Evolutionary conservation across 2,888 invertebrate genomes (phyloP).

Genomic region (Eupithecia abbreviata): DNA sequence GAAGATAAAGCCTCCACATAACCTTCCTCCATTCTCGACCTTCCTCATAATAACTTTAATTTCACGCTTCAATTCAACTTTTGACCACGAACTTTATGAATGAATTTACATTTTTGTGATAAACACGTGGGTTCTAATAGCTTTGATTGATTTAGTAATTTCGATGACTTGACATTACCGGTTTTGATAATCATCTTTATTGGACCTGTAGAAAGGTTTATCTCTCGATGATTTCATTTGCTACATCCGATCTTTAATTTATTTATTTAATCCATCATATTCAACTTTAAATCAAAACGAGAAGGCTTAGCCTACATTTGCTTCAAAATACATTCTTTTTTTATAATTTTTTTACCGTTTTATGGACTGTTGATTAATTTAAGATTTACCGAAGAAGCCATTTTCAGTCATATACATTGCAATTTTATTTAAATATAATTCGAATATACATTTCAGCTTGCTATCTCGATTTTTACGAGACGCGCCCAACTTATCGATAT

Average conservation of each 20-base stretch:
- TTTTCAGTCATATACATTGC: constrained; percentile 15
- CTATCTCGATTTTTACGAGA: constrained; percentile 31
- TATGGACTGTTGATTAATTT: constrained; percentile 18
- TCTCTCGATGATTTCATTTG: constrained; percentile 39
- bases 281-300: background rate
- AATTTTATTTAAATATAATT: constrained; percentile 31
- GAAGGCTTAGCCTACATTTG: constrained; percentile 4
- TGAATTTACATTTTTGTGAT: constrained; percentile 26
- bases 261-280: constrained; percentile 15
- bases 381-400: constrained; percentile 20
- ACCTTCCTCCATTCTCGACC: background rate
- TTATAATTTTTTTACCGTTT: background rate
- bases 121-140: constrained; percentile 39
- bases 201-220: constrained; percentile 32
- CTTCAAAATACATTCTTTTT: background rate
- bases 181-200: constrained; percentile 38
- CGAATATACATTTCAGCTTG: constrained; percentile 30
- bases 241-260: constrained; percentile 36
- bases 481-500: constrained; percentile 32
- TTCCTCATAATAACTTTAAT: constrained; percentile 13
- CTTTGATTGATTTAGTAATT: constrained; percentile 41
- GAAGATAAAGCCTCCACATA: background rate
- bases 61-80: constrained; percentile 16
- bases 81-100: constrained; percentile 28
- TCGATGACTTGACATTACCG: constrained; percentile 36